phyloP scores from a whole-genome alignment of 2,888 invertebrate genomes.

The Sisyra nigra region DNA sequence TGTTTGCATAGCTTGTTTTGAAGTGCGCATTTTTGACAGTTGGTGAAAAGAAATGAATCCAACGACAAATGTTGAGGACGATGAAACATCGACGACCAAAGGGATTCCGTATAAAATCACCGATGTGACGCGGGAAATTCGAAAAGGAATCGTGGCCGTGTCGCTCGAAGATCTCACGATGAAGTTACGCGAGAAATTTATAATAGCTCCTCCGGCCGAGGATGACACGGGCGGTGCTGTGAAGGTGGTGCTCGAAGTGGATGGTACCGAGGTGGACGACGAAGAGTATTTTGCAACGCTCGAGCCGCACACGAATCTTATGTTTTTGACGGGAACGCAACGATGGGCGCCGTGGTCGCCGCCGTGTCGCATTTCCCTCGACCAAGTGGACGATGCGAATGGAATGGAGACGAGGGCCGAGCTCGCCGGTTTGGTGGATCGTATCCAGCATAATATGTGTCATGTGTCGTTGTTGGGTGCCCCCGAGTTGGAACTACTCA shows the following conservation, averaged over 20 bases:
- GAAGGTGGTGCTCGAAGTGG: conserved; percentile 75
- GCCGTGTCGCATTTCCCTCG: conserved; percentile 42
- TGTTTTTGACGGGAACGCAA: conserved; percentile 61
- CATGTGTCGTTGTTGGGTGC: conserved; percentile 74
- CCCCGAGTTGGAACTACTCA: conserved; percentile 66
- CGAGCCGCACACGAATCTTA: conserved; percentile 72
- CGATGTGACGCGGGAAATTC: conserved; percentile 61
- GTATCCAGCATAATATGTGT: conserved; percentile 64
- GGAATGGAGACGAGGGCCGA: conserved; percentile 32
- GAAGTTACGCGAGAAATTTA: conserved; percentile 60
- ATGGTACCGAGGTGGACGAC: conserved; percentile 91
- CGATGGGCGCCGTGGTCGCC: conserved; percentile 55
- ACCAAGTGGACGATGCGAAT: conserved; percentile 38
- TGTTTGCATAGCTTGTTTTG: not conserved
- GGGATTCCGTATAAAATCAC: conserved; percentile 64
- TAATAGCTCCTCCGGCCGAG: conserved; percentile 27
- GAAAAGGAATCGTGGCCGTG: conserved; percentile 67
- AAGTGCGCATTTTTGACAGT: too few species aligned
- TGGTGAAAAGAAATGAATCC: not conserved
- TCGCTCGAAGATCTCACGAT: conserved; percentile 62
- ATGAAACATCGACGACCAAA: conserved; percentile 12
- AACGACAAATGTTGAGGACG: not conserved
- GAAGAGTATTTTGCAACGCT: conserved; percentile 88
- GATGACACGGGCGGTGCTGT: conserved; percentile 31
- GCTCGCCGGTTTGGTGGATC: conserved; percentile 58